A percentile compares a stretch with the other conserved stretches of the same genome.
Conservation (phyloP, 2,888 invertebrate genomes). For the Mayetiola destructor region DNA sequence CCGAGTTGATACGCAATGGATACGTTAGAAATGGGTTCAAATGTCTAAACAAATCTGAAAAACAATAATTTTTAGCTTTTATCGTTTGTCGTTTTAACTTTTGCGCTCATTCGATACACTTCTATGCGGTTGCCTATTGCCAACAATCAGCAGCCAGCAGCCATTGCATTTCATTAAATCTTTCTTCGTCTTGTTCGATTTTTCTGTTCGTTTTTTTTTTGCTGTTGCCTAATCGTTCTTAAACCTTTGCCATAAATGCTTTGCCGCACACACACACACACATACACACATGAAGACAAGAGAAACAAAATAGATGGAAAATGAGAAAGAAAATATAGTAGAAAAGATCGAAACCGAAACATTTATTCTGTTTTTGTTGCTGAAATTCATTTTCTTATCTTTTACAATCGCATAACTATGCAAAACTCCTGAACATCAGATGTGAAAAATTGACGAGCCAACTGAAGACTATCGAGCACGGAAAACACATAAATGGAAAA, state of each 20-base stretch:
- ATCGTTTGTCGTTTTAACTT: constrained; percentile 6
- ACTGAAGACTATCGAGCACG: not conserved
- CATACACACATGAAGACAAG: too few species aligned
- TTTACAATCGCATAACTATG: not conserved
- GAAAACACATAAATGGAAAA: not conserved
- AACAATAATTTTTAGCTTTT: constrained; percentile 8
- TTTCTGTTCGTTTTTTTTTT: too few species aligned
- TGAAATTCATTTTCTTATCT: constrained; percentile 12
- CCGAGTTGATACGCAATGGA: not conserved
- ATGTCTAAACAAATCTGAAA: not conserved
- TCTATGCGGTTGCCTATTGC: not conserved
- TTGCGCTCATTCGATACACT: not conserved
- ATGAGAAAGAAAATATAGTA: too few species aligned
- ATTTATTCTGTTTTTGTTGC: not conserved
- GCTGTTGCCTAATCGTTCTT: constrained; percentile 6
- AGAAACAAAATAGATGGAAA: too few species aligned
- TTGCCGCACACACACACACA: too few species aligned
- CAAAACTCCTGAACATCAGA: not conserved
- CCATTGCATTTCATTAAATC: constrained; percentile 3
- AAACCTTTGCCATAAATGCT: not conserved
- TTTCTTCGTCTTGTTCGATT: too few species aligned
- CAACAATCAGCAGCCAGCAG: not conserved
- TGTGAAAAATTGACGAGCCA: too few species aligned
- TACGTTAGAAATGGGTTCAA: constrained; percentile 7
- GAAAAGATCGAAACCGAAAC: constrained; percentile 1